phyloP scores from a whole-genome alignment of 30 jellyfish, hydroid and myxozoan species.

The Hydractinia echinata region DNA sequence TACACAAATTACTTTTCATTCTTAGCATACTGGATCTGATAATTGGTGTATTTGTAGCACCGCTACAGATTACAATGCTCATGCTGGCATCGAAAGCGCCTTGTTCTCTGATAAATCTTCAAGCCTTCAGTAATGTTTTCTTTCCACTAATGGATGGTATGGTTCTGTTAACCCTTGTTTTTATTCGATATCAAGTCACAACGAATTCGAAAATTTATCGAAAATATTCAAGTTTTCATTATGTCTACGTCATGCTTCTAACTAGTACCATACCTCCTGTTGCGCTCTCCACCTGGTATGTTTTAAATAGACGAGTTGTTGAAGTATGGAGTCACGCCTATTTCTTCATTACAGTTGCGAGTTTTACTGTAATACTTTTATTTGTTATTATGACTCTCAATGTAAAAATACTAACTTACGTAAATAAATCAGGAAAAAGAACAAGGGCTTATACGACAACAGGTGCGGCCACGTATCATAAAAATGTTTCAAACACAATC shows the following conservation, averaged over 20 bases:
- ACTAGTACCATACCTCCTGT: background rate
- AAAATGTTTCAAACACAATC: background rate
- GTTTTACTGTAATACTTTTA: background rate
- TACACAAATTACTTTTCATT: background rate
- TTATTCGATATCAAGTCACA: background rate
- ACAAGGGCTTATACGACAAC: background rate
- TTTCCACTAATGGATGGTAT: background rate
- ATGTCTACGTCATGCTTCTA: background rate
- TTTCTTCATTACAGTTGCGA: background rate
- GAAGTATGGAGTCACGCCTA: constrained; percentile 11
- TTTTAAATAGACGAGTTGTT: background rate
- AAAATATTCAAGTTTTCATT: background rate
- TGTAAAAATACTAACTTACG: background rate
- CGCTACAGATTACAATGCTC: background rate
- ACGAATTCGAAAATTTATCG: background rate
- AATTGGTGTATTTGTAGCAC: constrained; percentile 14
- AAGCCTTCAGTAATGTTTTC: constrained; percentile 4
- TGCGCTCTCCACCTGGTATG: background rate
- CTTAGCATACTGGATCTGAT: background rate
- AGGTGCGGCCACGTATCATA: background rate
- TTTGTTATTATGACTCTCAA: background rate
- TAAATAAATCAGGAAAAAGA: background rate
- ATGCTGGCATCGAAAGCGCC: constrained; percentile 16
- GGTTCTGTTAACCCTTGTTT: background rate
- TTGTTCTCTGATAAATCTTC: background rate